These are phyloP conservation scores for Cotesia congregata DNA, from an alignment of 2,888 invertebrate genomes.

Conservation along the genomic window DNA sequence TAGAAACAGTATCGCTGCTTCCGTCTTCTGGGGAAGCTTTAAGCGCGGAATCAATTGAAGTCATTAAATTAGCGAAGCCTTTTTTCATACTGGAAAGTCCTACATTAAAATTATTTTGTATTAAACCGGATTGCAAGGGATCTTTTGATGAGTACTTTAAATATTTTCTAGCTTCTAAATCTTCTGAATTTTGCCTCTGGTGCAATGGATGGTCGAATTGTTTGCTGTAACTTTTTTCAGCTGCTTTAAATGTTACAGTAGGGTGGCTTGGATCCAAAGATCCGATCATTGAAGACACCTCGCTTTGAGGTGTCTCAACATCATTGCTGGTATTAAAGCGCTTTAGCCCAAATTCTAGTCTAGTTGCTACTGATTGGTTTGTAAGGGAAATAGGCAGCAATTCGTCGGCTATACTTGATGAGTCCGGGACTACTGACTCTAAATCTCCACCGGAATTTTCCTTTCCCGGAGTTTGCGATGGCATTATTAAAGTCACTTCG, in stretches of 20 bases:
- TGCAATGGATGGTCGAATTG: constrained; percentile 9
- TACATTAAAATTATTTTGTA: constrained; percentile 68
- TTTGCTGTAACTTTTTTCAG: constrained; percentile 46
- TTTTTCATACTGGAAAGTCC: constrained; percentile 86
- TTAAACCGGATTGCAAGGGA: constrained; percentile 50
- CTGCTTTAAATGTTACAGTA: constrained; percentile 66
- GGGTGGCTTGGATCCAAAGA: constrained; percentile 49
- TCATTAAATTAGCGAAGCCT: constrained; percentile 86
- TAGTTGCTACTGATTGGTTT: constrained; percentile 56
- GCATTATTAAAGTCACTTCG: constrained; percentile 90
- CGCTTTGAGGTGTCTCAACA: constrained; percentile 66
- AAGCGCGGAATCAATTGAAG: constrained; percentile 86
- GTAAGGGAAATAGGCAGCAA: constrained; percentile 61
- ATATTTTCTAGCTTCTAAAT: constrained; percentile 19
- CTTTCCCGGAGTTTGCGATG: constrained; percentile 85
- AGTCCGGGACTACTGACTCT: constrained; percentile 88
- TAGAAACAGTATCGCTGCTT: constrained; percentile 81
- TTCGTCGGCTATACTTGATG: constrained; percentile 87
- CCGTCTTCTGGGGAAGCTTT: constrained; percentile 81
- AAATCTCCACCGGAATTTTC: constrained; percentile 88
- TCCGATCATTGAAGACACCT: constrained; percentile 62
- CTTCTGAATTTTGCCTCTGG: constrained; percentile 32
- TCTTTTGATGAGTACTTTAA: constrained; percentile 43
- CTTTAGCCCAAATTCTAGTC: constrained; percentile 60
- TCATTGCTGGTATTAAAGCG: constrained; percentile 65